Base-by-base conservation (phyloP, 2,113 vertebrate genomes). In the Pelusios castaneus region DNA sequence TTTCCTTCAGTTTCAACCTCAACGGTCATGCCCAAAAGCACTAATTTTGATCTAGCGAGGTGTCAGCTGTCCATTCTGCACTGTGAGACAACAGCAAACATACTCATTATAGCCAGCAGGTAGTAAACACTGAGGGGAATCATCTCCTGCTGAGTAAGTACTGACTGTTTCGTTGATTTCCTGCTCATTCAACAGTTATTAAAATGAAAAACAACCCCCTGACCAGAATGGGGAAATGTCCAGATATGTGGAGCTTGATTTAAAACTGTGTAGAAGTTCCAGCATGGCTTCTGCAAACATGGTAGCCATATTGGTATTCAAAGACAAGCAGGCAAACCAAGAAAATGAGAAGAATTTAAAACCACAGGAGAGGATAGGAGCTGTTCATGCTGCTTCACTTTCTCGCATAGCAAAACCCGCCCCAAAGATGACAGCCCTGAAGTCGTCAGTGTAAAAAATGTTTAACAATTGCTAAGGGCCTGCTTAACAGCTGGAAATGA, bases 101-200 rank as follows among this genome's bases (percentile, higher is more conserved):
- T 7, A 85, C 79, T 91, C 77, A 85, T 92, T 91, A 91, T 41
- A 58, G 81, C 63, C 80, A 92, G 88, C 82, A 82, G 95, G 87
- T 24, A 94, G 73, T 47, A 91, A 94, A 94, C 58, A 49, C 82
- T 45, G 82, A 85, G 52, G 34, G 82, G 63, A 70, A 87, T 24
- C 77, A 83, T 31, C 51, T 83, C 25, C 80, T 60, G 14, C 45
- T 19, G 51, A n/a, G 55, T 83, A 94, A 95, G 91, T 82, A 88
- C 3, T 29, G 38, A 56, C 75, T 13, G 47, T 54, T 92, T 93
- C 89, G 94, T 56, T 89, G 49, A 84, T 82, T 85, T 83, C 82
- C 41, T 94, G 58, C 67, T 85, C 38, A 45, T 94, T 88, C 55
- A 19, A 52, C 84, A 84, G 79, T 78, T 89, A 80, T 34, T 86